Evolutionary conservation across 2,797 vertebrate species (phyloP), one percentile per base, ranked within the genome.

Genomic region (Sardinella longiceps): DNA sequence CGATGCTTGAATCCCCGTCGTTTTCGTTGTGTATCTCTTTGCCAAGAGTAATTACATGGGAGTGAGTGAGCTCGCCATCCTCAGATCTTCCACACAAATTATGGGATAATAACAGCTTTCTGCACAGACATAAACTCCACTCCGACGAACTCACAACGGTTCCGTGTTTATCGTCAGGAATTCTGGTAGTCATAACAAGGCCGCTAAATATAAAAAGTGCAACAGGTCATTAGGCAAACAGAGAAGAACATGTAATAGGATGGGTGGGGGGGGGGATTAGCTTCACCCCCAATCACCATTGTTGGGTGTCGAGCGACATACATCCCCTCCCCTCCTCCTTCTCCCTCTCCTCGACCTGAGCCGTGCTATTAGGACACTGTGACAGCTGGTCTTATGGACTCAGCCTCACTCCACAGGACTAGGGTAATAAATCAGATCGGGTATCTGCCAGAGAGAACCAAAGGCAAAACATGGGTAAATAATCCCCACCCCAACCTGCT

Each of bases 151-250:
- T 81, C 33, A 86, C 82, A 87, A 87, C 85, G 83, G 84, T 77
- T 84, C 87, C 87, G 87, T 89, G 90, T 92, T 92, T 92, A 90
- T 88, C 81, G 84, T 82, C 85, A 91, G 88, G 88, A 90, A 91
- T 90, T 87, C 88, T 88, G 88, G 91, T 92, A 89, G 91, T 91
- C 91, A 92, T 92, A 92, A 89, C 91, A 92, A 89, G 85, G 82
- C 45, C 28, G 53, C 89, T 90, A 90, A 90, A 91, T 89, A 88
- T 91, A 91, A 87, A 87, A 90, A 90, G 89, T 82, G 37, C 84
- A 90, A 89, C 86, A 86, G 86, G 87, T 87, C 87, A 87, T 87
- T 88, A 84, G 82, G 89, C 85, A 88, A 90, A 88, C 30, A 90
- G 83, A 43, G 85, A 70, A 70, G 87, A 85, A 87, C 46, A 87